phyloP scores from a whole-genome alignment of 1,140 invertebrate species.

The Mya arenaria region DNA sequence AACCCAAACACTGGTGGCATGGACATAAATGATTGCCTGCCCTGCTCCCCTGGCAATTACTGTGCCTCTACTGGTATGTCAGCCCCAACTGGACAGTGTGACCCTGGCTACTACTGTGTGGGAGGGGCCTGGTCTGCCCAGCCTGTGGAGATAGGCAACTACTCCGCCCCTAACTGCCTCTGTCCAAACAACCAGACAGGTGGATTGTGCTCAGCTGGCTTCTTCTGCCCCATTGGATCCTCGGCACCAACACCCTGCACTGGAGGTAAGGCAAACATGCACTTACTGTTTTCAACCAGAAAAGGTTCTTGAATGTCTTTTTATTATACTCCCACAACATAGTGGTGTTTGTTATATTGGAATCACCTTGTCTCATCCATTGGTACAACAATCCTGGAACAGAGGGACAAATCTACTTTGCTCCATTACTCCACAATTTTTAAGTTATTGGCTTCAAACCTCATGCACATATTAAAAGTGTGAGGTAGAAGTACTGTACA shows the following conservation, averaged over 20 bases:
- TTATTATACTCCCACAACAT: too few species aligned
- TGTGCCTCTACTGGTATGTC: slow-evolving; percentile 72
- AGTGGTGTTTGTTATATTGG: too few species aligned
- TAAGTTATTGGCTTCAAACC: too few species aligned
- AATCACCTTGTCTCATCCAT: too few species aligned
- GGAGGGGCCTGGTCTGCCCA: slow-evolving; percentile 71
- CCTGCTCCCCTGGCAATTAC: slow-evolving; percentile 73
- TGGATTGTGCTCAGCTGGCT: slow-evolving; percentile 74
- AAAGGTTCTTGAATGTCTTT: too few species aligned
- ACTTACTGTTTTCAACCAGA: too few species aligned
- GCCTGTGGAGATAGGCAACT: slow-evolving; percentile 73
- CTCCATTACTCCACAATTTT: too few species aligned
- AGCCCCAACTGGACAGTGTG: slow-evolving; percentile 68
- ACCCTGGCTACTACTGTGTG: slow-evolving; percentile 77
- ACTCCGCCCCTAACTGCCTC: slow-evolving; percentile 66
- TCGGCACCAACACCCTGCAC: slow-evolving; percentile 66
- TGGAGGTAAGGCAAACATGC: slow-evolving; percentile 66
- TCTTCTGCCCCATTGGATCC: slow-evolving; percentile 75
- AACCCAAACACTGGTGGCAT: slow-evolving; percentile 67
- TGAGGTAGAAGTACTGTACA: too few species aligned
- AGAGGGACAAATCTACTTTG: too few species aligned
- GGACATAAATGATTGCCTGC: slow-evolving; percentile 67
- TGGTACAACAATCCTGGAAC: too few species aligned
- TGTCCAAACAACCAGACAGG: slow-evolving; percentile 76
- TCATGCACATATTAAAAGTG: too few species aligned